phyloP scores from a whole-genome alignment of 1,140 invertebrate genomes.

The Liolophura sinensis region DNA sequence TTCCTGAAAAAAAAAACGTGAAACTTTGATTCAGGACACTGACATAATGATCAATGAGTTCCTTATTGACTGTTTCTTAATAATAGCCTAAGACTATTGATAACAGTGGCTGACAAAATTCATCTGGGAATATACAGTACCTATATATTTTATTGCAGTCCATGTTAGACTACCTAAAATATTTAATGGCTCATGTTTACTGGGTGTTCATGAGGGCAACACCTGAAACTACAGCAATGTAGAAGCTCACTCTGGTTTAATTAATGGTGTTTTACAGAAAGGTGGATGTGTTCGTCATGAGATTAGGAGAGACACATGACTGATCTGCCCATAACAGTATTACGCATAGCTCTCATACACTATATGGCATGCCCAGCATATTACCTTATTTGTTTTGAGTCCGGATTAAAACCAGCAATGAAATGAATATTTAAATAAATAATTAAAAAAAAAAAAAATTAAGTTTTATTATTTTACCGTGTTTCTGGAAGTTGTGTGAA shows the following conservation, averaged over 20 bases:
- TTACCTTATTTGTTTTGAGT: not conserved
- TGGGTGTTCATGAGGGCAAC: not conserved
- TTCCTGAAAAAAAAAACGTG: constrained; percentile 7
- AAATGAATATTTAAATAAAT: not conserved
- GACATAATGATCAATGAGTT: not conserved
- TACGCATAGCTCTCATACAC: not conserved
- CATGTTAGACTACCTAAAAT: not conserved
- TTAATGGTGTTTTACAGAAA: too few species aligned
- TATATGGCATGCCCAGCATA: not conserved
- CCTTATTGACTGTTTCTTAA: too few species aligned
- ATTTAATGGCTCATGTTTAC: not conserved
- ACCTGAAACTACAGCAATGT: too few species aligned
- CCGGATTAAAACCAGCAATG: not conserved
- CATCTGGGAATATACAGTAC: not conserved
- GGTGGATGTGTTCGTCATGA: too few species aligned
- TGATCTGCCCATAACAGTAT: not conserved
- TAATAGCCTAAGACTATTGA: too few species aligned
- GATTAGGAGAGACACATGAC: too few species aligned
- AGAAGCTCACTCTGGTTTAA: too few species aligned
- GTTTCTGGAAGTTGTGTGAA: constrained; percentile 1
- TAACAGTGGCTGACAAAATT: too few species aligned
- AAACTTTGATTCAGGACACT: not conserved
- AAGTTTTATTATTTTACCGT: not conserved
- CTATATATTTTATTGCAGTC: too few species aligned
- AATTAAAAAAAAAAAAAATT: not conserved